Percentiles rank a stretch among this genome's conserved stretches.
phyloP scores from a whole-genome alignment of 2,888 invertebrate genomes.

The Pseudococcus viburni region DNA sequence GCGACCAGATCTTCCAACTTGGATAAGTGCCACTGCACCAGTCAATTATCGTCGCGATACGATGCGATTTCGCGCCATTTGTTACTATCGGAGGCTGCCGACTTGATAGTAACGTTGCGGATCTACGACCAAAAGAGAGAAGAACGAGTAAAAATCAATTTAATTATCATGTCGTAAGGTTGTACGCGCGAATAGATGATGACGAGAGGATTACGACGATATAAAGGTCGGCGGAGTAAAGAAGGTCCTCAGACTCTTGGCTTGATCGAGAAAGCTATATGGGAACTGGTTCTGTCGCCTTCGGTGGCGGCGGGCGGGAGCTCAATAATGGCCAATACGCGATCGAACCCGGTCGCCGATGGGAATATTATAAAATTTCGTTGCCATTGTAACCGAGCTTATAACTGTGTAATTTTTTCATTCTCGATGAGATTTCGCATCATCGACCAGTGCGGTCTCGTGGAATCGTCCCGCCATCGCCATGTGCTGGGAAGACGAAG shows the following conservation, averaged over 20 bases:
- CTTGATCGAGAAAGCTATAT: conserved; percentile 41
- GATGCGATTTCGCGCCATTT: conserved; percentile 13
- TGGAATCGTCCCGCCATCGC: too few species aligned
- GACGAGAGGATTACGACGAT: not conserved
- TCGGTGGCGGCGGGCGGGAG: not conserved
- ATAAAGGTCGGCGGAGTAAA: not conserved
- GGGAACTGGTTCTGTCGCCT: not conserved
- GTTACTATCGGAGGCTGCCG: not conserved
- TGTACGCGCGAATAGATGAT: too few species aligned
- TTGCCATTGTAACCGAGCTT: not conserved
- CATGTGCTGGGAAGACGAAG: conserved; percentile 1
- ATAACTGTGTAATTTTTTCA: too few species aligned
- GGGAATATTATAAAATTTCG: conserved; percentile 30
- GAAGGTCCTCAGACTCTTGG: not conserved
- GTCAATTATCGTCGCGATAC: conserved; percentile 28
- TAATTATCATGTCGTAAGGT: conserved; percentile 15
- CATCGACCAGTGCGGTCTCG: too few species aligned
- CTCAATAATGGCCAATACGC: not conserved
- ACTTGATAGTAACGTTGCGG: not conserved
- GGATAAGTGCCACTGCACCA: not conserved
- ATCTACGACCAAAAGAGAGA: not conserved
- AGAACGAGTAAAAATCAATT: conserved; percentile 9
- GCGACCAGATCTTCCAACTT: not conserved
- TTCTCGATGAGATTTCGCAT: too few species aligned
- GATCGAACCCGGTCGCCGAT: not conserved